Evolutionary conservation across 30 jellyfish, hydroid and myxozoan species (phyloP).

Genomic region (Mastigias papua): DNA sequence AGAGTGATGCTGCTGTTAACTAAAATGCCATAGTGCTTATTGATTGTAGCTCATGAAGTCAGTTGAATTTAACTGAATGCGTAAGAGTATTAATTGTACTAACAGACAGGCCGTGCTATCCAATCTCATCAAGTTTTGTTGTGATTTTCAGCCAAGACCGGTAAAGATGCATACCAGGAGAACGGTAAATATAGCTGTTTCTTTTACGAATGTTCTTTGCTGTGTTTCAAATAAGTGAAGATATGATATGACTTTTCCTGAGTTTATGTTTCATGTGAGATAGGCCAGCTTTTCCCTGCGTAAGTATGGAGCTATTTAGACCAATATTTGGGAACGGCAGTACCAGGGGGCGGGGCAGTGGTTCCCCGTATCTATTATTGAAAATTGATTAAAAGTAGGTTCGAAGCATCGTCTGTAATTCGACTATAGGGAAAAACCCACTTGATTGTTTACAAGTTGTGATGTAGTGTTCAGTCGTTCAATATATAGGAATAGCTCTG

Average conservation of each 20-base stretch:
- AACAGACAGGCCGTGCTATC: background rate
- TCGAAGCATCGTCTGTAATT: too few species aligned
- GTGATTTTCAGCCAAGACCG: background rate
- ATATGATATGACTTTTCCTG: too few species aligned
- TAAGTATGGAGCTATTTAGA: background rate
- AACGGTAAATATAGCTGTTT: background rate
- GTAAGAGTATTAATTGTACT: background rate
- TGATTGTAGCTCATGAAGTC: background rate
- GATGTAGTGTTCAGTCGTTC: too few species aligned
- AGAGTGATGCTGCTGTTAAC: background rate
- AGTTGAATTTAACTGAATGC: background rate
- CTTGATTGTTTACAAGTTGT: too few species aligned
- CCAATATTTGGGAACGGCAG: background rate
- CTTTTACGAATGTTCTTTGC: too few species aligned
- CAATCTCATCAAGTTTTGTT: constrained; percentile 2
- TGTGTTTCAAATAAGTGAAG: too few species aligned
- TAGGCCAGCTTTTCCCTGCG: too few species aligned
- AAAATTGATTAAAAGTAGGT: too few species aligned
- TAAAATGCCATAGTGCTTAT: background rate
- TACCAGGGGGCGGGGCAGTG: background rate
- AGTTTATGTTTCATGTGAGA: too few species aligned
- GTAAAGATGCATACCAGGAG: background rate
- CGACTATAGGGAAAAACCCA: too few species aligned
- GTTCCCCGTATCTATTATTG: background rate
- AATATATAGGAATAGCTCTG: too few species aligned